phyloP scores from a whole-genome alignment of 23 tunicate genomes.

The Halocynthia roretzi region DNA sequence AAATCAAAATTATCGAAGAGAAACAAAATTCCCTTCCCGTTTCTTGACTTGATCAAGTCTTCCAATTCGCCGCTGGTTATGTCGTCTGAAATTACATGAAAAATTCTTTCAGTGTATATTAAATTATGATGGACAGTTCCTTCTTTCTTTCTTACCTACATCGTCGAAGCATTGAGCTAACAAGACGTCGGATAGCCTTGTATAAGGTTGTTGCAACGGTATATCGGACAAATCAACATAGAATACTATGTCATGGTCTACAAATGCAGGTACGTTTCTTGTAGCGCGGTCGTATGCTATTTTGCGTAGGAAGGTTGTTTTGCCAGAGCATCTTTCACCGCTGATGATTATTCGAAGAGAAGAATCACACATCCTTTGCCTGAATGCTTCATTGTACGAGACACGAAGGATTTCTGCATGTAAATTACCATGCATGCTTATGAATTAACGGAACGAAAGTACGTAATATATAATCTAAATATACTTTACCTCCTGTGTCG shows the following conservation, averaged over 20 bases:
- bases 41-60: slow-evolving; percentile 14
- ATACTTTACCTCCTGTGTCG: neutral
- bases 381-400: too few relatives aligned
- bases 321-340: slow-evolving; percentile 46
- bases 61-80: slow-evolving; percentile 39
- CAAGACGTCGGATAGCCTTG: slow-evolving; percentile 48
- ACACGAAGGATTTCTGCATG: too few relatives aligned
- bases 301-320: slow-evolving; percentile 43
- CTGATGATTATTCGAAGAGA: slow-evolving; percentile 25
- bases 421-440: too few relatives aligned
- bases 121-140: neutral
- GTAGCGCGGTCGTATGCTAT: slow-evolving; percentile 69
- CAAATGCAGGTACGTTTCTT: slow-evolving; percentile 9
- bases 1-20: slow-evolving; percentile 48
- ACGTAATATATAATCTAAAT: too few relatives aligned
- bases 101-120: too few relatives aligned
- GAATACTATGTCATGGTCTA: slow-evolving; percentile 23
- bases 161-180: slow-evolving; percentile 44
- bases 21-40: slow-evolving; percentile 37
- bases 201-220: slow-evolving; percentile 34
- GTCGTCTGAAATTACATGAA: neutral
- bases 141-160: neutral
- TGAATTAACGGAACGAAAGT: too few relatives aligned
- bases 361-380: too few relatives aligned
- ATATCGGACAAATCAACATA: slow-evolving; percentile 44